phyloP scores from a whole-genome alignment of 2,888 invertebrate genomes.

The Tinea semifulvella region DNA sequence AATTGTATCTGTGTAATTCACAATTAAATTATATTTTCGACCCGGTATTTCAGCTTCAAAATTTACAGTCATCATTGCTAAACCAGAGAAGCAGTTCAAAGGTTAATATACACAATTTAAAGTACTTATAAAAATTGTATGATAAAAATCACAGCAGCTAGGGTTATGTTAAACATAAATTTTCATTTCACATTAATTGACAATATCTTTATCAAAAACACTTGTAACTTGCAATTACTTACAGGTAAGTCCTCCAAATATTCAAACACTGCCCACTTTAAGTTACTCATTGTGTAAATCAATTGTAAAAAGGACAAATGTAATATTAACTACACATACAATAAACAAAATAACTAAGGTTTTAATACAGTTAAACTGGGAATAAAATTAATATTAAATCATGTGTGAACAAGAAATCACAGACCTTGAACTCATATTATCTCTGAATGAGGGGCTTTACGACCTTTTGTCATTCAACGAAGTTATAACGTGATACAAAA shows the following conservation, averaged over 20 bases:
- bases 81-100: no score
- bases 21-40: no score
- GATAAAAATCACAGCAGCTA: no score
- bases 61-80: no score
- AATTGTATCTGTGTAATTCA: no score
- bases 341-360: not conserved
- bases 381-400: not conserved
- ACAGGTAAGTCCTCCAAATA: conserved; percentile 33
- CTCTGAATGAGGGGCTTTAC: conserved; percentile 3
- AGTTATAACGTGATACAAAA: not conserved
- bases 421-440: conserved; percentile 7
- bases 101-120: no score
- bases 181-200: no score
- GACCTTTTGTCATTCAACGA: conserved; percentile 10
- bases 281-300: conserved; percentile 25
- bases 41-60: no score
- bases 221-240: no score
- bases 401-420: not conserved
- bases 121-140: no score
- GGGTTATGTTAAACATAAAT: no score
- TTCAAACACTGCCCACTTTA: conserved; percentile 35
- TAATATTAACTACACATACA: not conserved
- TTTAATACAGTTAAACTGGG: not conserved
- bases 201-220: no score
- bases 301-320: not conserved